Base-by-base conservation (phyloP, 1,140 invertebrate genomes). In the Phthorimaea operculella region DNA sequence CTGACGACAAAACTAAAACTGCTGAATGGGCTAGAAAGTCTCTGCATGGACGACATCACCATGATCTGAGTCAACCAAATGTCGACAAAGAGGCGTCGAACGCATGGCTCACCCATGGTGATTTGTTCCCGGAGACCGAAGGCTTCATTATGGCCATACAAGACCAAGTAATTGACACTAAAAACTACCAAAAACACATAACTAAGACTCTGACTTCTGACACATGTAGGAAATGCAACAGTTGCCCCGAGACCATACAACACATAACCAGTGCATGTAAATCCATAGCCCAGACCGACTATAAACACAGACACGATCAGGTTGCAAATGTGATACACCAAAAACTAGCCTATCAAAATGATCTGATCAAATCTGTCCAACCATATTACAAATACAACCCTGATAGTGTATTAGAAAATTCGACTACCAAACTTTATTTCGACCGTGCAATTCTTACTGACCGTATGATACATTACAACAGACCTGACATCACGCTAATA, bases 101-200 rank as follows among this genome's bases (percentile, higher is more conserved):
- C 39, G 39, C 39, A n/a, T 42, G 39, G 39, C 39, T 42, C 11
- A 15, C 11, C 39, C 39, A 15, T 42, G 39, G 39, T n/a, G 39
- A 42, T 12, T 15, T 42, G 11, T 42, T 42, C 8, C 39, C 39
- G 11, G 39, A 42, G 39, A 42, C 39, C 9, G 39, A 42, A 15
- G 8, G 39, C 39, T 42, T 42, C 39, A 42, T 42, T 42, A 42
- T 42, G 17, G 48, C 48, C 0, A 50, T 50, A 18, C 48, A 50
- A n/a, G 9, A 21, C n/a, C 48, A 50, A 21, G 48, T 50, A 21
- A 33, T 50, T 12, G 48, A 50, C 21, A 50, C 48, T 5, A 50
- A 21, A 50, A 50, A 50, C n/a, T 50, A 50, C 48, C 48, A 50
- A 50, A 17, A 21, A n/a, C n/a, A 50, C 21, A 50, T 50, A 18